phyloP scores from a whole-genome alignment of 2,888 invertebrate species.

The Hoplodrina ambigua region DNA sequence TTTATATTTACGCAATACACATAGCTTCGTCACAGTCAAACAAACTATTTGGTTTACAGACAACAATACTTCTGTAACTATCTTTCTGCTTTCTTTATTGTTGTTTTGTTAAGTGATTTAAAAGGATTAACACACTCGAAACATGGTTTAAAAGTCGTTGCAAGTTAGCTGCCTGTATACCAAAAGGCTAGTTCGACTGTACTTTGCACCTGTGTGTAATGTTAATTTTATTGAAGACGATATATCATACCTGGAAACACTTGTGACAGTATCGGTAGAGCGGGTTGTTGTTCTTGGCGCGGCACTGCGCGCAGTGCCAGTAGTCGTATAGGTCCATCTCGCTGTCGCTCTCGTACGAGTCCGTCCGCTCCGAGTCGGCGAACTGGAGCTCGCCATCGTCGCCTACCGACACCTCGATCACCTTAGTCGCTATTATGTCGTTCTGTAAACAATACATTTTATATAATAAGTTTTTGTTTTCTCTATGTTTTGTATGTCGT shows the following conservation, averaged over 20 bases:
- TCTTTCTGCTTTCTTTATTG: too few relatives aligned
- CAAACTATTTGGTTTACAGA: neutral
- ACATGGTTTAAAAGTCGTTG: too few relatives aligned
- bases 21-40: neutral
- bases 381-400: conserved; percentile 83
- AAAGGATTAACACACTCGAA: too few relatives aligned
- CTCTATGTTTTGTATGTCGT: too few relatives aligned
- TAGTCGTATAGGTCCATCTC: conserved; percentile 91
- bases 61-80: too few relatives aligned
- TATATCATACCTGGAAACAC: conserved; percentile 91
- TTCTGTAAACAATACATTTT: conserved; percentile 73
- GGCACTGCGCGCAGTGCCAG: conserved; percentile 92
- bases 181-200: too few relatives aligned
- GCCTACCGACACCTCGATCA: conserved; percentile 80
- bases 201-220: too few relatives aligned
- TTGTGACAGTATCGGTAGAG: conserved; percentile 92
- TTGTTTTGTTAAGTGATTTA: too few relatives aligned
- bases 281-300: conserved; percentile 91
- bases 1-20: neutral
- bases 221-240: too few relatives aligned
- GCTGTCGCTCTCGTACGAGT: conserved; percentile 80
- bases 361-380: conserved; percentile 85
- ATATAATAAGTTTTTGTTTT: too few relatives aligned
- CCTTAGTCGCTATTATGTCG: conserved; percentile 83
- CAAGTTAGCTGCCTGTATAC: too few relatives aligned